These are phyloP conservation scores for Endotricha flammealis DNA, from an alignment of 2,888 invertebrate genomes.

Conservation along the genomic window DNA sequence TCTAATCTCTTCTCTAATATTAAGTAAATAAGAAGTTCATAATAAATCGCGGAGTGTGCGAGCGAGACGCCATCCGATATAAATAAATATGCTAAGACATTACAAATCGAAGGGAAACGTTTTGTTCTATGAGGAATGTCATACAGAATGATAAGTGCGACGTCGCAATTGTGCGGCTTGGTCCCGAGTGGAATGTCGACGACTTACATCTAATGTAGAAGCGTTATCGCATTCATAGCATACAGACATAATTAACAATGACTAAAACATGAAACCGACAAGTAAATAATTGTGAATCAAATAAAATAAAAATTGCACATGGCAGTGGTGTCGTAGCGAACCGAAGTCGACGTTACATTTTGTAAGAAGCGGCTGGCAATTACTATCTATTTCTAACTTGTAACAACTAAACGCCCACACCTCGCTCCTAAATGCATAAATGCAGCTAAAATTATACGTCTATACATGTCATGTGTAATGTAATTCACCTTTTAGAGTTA, in stretches of 20 bases:
- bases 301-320: slow-evolving; percentile 70
- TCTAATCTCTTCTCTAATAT: slow-evolving; percentile 71
- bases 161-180: slow-evolving; percentile 34
- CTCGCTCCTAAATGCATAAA: slow-evolving; percentile 27
- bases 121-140: slow-evolving; percentile 6
- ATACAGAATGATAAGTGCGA: background rate
- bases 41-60: slow-evolving; percentile 39
- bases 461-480: slow-evolving; percentile 21
- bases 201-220: slow-evolving; percentile 37
- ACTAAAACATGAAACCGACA: slow-evolving; percentile 57
- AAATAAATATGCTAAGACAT: slow-evolving; percentile 9
- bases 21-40: slow-evolving; percentile 69
- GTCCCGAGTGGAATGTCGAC: slow-evolving; percentile 72
- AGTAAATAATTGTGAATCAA: slow-evolving; percentile 57
- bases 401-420: slow-evolving; percentile 62
- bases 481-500: too few relatives aligned
- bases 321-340: slow-evolving; percentile 73
- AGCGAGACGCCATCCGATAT: slow-evolving; percentile 13
- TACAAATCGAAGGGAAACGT: slow-evolving; percentile 1
- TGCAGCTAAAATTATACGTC: slow-evolving; percentile 20
- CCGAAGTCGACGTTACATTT: slow-evolving; percentile 59
- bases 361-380: slow-evolving; percentile 73
- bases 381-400: slow-evolving; percentile 65
- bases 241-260: slow-evolving; percentile 59
- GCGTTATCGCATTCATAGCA: slow-evolving; percentile 49